phyloP scores from a whole-genome alignment of 2,888 invertebrate genomes.

The Hirtodrosophila cameraria region DNA sequence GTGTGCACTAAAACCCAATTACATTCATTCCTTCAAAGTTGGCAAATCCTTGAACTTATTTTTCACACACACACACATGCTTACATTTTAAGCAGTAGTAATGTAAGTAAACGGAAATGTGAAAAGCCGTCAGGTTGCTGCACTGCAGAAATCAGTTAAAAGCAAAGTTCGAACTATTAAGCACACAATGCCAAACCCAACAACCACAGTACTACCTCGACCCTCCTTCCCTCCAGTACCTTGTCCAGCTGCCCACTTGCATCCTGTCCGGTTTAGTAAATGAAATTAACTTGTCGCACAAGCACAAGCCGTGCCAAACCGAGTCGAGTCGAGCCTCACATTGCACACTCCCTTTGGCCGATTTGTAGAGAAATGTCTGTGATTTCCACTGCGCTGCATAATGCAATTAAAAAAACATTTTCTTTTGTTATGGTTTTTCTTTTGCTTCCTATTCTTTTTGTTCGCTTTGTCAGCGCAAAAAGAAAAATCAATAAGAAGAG shows the following conservation, averaged over 20 bases:
- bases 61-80: constrained; percentile 1
- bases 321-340: not conserved
- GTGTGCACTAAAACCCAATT: constrained; percentile 9
- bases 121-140: constrained; percentile 13
- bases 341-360: not conserved
- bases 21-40: constrained; percentile 14
- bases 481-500: constrained; percentile 66
- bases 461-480: constrained; percentile 26
- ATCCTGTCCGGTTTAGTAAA: constrained; percentile 56
- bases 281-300: constrained; percentile 58
- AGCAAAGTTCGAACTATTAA: constrained; percentile 44
- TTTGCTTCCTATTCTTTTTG: constrained; percentile 19
- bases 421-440: constrained; percentile 41
- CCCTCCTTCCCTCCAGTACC: not conserved
- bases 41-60: constrained; percentile 42
- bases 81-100: constrained; percentile 21
- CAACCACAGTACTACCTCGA: constrained; percentile 2
- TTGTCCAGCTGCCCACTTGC: constrained; percentile 10
- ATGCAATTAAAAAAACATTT: constrained; percentile 72
- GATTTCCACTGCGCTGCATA: constrained; percentile 64
- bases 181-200: constrained; percentile 25
- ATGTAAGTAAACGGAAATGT: constrained; percentile 22
- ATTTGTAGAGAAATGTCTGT: constrained; percentile 38
- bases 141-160: constrained; percentile 32
- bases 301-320: no score